Evolutionary conservation across 2,797 vertebrate genomes (phyloP), one percentile per base, ranked within the genome.

Genomic region (Sebastolobus altivelis): DNA sequence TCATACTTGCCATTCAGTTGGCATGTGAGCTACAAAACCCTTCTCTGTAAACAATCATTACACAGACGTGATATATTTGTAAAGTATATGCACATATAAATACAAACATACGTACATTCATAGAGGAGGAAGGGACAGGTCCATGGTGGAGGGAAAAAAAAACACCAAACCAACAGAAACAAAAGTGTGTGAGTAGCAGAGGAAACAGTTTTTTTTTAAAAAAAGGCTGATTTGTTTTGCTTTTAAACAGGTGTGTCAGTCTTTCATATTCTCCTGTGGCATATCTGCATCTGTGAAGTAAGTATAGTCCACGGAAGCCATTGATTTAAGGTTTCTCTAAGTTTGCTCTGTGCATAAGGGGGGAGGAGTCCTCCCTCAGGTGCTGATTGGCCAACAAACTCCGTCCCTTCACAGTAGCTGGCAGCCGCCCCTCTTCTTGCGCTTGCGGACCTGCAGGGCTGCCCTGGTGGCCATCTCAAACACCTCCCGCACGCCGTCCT

Each of bases 401-500:
- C 65, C 16, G 46, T 33, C 72, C 40, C 33, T 80, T 97, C 95
- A 99, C 85, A 99, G 95, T 76, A 99, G 95, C 62, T 97, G 95
- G 90, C 98, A 99, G 79, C 92, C 96, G 0, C 93, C 83, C 94
- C 97, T 96, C 95, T 95, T 97, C 94, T 96, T 98, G 73, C 97
- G 97, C 94, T 99, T 99, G 61, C 97, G 96, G 31, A 98, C 98
- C 94, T 99, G 98, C 89, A 99, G 96, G 0, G 97, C 98, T 0
- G 98, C 98, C 2, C 98, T 95, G 29, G 98, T 99, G 85, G 98
- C 98, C 98, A 99, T 99, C 94, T 99, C 98, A 0, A 99, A 99
- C 66, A 99, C 98, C 88, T 99, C 98, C 85, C 98, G 95, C 82
- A 99, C 98, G 0, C 98, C 98, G 0, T 99, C 98, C 93, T 99